Evolutionary conservation across 2,113 vertebrate genomes (phyloP).

Genomic region (Pangasianodon hypophthalmus): DNA sequence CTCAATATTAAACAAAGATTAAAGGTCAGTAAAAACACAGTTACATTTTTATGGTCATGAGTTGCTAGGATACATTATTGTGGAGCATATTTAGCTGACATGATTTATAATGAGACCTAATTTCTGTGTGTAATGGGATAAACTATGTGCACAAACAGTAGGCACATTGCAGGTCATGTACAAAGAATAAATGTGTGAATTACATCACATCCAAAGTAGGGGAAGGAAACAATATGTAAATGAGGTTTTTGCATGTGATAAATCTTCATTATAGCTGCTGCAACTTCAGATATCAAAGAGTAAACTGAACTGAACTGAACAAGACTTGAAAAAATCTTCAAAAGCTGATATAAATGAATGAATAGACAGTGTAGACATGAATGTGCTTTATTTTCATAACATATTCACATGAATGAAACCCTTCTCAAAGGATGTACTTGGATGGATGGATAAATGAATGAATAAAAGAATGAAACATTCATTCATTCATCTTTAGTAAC

Average conservation of each 20-base stretch:
- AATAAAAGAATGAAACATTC: too few relatives aligned
- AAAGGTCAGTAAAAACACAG: not conserved
- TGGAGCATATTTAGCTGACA: not conserved
- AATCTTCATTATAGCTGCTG: not conserved
- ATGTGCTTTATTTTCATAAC: too few relatives aligned
- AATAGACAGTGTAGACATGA: not conserved
- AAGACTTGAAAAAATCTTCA: too few relatives aligned
- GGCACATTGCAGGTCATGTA: not conserved
- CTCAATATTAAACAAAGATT: not conserved
- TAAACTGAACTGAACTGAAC: too few relatives aligned
- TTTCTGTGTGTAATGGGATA: not conserved
- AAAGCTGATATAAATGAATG: not conserved
- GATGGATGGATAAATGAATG: too few relatives aligned
- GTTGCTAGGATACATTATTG: not conserved
- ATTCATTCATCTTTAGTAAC: too few relatives aligned
- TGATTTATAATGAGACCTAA: not conserved
- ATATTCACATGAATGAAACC: too few relatives aligned
- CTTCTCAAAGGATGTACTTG: too few relatives aligned
- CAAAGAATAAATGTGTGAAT: not conserved
- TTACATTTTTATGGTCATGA: not conserved
- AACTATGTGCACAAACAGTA: not conserved
- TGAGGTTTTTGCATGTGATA: not conserved
- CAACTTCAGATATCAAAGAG: not conserved
- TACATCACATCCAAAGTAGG: not conserved
- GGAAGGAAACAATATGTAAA: not conserved